These are phyloP conservation scores for Pseudomyrmex pallidus DNA, from an alignment of 1,140 invertebrate species.

Conservation along the genomic window DNA sequence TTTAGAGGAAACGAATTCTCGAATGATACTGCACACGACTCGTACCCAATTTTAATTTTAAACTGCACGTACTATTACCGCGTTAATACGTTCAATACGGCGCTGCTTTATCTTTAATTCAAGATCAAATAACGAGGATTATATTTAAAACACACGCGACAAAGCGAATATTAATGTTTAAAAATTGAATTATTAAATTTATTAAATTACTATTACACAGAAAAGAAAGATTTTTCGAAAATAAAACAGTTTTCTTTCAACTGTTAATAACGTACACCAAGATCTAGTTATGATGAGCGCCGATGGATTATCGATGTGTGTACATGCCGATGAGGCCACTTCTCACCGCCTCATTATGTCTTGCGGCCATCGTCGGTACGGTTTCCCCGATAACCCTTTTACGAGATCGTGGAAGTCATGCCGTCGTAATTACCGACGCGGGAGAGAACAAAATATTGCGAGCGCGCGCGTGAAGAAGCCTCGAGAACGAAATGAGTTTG, in stretches of 20 bases:
- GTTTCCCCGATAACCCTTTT: slow-evolving; percentile 43
- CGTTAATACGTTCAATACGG: background rate
- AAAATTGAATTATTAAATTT: background rate
- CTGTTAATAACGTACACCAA: slow-evolving; percentile 16
- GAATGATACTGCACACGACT: slow-evolving; percentile 14
- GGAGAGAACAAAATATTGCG: slow-evolving; percentile 37
- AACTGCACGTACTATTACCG: background rate
- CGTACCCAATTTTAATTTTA: slow-evolving; percentile 13
- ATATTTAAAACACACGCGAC: background rate
- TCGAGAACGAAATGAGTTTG: slow-evolving; percentile 40
- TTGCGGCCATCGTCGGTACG: slow-evolving; percentile 13
- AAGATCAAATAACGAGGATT: background rate
- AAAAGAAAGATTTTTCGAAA: too few species aligned
- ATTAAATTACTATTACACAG: too few species aligned
- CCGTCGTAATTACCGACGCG: slow-evolving; percentile 23
- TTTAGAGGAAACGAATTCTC: slow-evolving; percentile 16
- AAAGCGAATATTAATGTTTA: background rate
- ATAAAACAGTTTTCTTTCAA: background rate
- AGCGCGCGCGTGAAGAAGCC: slow-evolving; percentile 14
- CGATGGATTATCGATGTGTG: slow-evolving; percentile 38
- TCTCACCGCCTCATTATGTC: slow-evolving; percentile 46
- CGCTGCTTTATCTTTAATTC: background rate
- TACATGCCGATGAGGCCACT: slow-evolving; percentile 28
- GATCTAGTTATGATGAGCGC: slow-evolving; percentile 27
- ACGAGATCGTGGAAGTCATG: slow-evolving; percentile 29